Base-by-base conservation (phyloP, 1,140 invertebrate genomes). In the Formica exsecta region DNA sequence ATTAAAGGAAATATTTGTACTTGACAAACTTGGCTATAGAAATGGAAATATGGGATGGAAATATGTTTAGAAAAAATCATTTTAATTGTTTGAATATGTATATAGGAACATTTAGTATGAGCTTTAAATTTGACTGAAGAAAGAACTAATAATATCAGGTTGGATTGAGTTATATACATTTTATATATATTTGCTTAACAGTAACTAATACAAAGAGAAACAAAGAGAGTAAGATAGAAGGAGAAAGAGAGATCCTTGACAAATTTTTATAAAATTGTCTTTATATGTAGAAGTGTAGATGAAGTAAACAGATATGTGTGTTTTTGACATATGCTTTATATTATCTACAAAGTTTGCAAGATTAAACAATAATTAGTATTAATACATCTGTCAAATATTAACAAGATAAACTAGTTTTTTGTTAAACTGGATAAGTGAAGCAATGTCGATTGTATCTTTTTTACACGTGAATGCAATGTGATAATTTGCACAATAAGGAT, bases 401-500 rank as follows among this genome's bases (percentile, higher is more conserved):
- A 36, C 38, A 36, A 38, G 62, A 73, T 4, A 16, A 71, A 11
- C 70, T 19, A 51, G 29, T 48, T 87, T 48, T 38, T 84, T 71
- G 25, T 59, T 88, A 70, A 88, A 81, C 61, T 61, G 48, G 62
- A 74, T 6, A 13, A 32, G 22, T 57, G 70, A 36, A 16, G 38
- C 66, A 74, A 48, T 54, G 25, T 71, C 38, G 44, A 74, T 81
- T 73, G 22, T 48, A 64, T 86, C 64, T 76, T 70, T 32, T 74
- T 80, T 88, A 32, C 70, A 80, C n/a, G 16, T 44, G n/a, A 86
- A 86, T 8, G 32, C 71, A 68, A 87, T 90, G 87, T 90, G 75
- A 91, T 90, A 90, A 88, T 91, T 86, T 79, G 71, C 85, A 89
- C 70, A 89, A 91, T 90, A 91, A 87, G 41, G 13, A 76, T 73